Base-by-base conservation (phyloP, 1,140 invertebrate genomes). In the Neodiprion lecontei region DNA sequence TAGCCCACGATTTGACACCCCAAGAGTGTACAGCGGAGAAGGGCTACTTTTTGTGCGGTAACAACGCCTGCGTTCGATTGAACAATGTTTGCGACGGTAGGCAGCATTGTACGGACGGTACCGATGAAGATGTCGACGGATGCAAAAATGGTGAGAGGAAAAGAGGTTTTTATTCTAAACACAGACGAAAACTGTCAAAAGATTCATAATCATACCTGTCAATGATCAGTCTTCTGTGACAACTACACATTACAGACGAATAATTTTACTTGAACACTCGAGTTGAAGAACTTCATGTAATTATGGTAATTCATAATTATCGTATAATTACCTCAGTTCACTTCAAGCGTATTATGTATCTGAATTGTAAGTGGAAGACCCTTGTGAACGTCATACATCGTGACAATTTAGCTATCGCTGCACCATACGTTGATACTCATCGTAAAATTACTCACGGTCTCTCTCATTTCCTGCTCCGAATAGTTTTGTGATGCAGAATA, bases 21-120 rank as follows among this genome's bases (percentile, higher is more conserved):
- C 49, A 83, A 7, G 72, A 89, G 7, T 91, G 91, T 72, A 89
- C 83, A 40, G 77, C 84, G 9, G 81, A 87, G 12, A 80, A 89
- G 2, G 81, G 86, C 8, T 85, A 88, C 68, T 94, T 89, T 76
- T 82, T 88, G 0, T 95, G 94, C 75, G 73, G 83, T 7, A 91
- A 95, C 79, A 84, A 86, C 5, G 89, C 88, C 9, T 97, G 96
- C 79, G 89, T 97, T 21, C 85, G 89, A 0, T 67, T 90, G 0
- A 80, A 88, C 1, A 76, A 89, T 61, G 92, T 95, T 53, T 98
- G 96, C 82, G 91, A 98, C 80, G 91, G 90, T 0, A 86, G 89
- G 0, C 67, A 86, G 7, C 93, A 98, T 78, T 98, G 97, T 85
- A 88, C 91, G 0, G 96, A 97, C 88, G 90, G 89, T 2, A 94